A percentile compares a stretch with the other conserved stretches of the same genome.
phyloP scores from a whole-genome alignment of 2,113 vertebrate genomes.

The Kryptolebias marmoratus region DNA sequence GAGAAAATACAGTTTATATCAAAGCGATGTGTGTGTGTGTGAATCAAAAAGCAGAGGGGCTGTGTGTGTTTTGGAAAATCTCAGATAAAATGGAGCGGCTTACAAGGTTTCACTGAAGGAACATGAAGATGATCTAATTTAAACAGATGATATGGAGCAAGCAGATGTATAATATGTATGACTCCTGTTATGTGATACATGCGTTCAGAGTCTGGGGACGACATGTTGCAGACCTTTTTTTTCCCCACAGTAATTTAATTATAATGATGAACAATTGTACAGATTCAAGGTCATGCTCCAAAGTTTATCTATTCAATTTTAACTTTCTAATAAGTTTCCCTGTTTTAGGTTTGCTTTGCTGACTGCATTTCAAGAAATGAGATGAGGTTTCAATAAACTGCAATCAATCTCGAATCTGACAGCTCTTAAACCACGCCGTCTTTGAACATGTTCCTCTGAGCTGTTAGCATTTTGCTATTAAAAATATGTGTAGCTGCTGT shows the following conservation, averaged over 20 bases:
- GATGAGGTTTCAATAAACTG: neutral
- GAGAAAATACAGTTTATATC: neutral
- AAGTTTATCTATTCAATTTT: neutral
- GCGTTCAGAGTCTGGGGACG: constrained; percentile 10
- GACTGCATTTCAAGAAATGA: neutral
- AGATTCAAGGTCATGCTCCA: constrained; percentile 28
- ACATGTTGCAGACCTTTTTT: constrained; percentile 5
- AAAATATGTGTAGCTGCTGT: neutral
- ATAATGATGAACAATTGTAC: neutral
- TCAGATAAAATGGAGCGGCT: neutral
- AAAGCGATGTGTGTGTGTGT: constrained; percentile 1
- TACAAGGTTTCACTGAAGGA: constrained; percentile 4
- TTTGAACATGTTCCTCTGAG: neutral
- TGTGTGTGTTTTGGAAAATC: neutral
- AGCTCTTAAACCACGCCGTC: neutral
- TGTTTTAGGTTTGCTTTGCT: neutral
- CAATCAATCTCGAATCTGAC: constrained; percentile 1
- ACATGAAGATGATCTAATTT: constrained; percentile 5
- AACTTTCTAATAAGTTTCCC: neutral
- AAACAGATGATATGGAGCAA: constrained; percentile 5
- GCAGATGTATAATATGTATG: constrained; percentile 5
- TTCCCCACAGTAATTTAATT: constrained; percentile 21
- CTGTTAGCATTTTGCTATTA: neutral
- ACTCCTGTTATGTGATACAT: neutral
- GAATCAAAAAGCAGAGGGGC: neutral